Conservation (phyloP, 2,888 invertebrate species). For the Heliconius charithonia region DNA sequence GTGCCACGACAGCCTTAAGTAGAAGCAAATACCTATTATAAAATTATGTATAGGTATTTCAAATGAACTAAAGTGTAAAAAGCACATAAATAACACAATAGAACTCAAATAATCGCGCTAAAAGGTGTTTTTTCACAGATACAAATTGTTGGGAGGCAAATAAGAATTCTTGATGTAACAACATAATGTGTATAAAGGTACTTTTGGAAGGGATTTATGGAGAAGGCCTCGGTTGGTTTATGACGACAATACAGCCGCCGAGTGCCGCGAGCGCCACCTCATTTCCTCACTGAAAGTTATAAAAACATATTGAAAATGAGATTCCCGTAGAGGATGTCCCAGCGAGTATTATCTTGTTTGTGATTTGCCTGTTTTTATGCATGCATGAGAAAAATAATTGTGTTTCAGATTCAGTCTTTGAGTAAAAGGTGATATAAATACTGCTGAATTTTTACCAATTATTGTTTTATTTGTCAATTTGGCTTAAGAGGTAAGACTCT, state of each 20-base stretch:
- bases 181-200: conserved; percentile 82
- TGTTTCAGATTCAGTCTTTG: conserved; percentile 59
- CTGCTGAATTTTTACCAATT: not conserved
- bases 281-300: conserved; percentile 83
- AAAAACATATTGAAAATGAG: conserved; percentile 85
- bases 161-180: conserved; percentile 68
- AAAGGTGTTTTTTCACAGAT: conserved; percentile 67
- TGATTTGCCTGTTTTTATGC: conserved; percentile 81
- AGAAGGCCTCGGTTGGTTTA: conserved; percentile 80
- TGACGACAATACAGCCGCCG: conserved; percentile 77
- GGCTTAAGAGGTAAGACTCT: too few relatives aligned
- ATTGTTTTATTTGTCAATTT: not conserved
- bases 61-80: not conserved
- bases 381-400: conserved; percentile 68
- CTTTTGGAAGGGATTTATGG: conserved; percentile 81
- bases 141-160: conserved; percentile 63
- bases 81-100: not conserved
- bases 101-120: not conserved
- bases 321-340: conserved; percentile 76
- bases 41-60: too few relatives aligned
- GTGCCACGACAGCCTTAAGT: too few relatives aligned
- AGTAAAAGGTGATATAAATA: not conserved
- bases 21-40: too few relatives aligned
- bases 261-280: conserved; percentile 79
- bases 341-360: conserved; percentile 81